Base-by-base conservation (phyloP, 2,888 invertebrate genomes). In the Diarsia dahlii region DNA sequence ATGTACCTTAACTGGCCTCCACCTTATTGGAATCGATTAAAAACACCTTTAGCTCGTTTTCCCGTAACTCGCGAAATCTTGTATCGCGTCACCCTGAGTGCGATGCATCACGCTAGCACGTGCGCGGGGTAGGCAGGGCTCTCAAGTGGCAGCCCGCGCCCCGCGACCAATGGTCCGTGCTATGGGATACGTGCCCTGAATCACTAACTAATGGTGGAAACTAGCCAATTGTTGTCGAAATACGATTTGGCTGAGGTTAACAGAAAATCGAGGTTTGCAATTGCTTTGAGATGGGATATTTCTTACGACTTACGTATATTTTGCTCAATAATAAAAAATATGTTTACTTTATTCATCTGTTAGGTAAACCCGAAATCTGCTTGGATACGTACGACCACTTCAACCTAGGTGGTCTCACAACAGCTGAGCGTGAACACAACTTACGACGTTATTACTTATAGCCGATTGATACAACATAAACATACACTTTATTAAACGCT, bases 141-240 rank as follows among this genome's bases (percentile, higher is more conserved):
- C 86, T 60, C 69, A 79, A 77, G 62, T 72, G 88, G 54, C 72
- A n/a, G 88, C 45, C 50, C 62, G 2, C 52, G 82, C 89, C 86
- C 84, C 88, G 86, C 84, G 83, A 78, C 85, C 92, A 92, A 91
- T 92, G 93, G 90, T 72, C 91, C 92, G 91, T 90, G 89, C 84
- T 86, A 94, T 94, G 89, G 87, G 80, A 81, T 79, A 88, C 93
- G 93, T 91, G 94, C 80, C 20, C 9, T 0, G 93, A 91, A 93
- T 94, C 71, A 78, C 76, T 52, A 84, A 65, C 28, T n/a, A 54
- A 68, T 23, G 70, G 18, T 66, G 62, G 58, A 72, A 68, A 62
- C 50, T 67, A 56, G 82, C 67, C 68, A 67, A 77, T 78, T 64
- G 78, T 78, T 58, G 58, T 2, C 52, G 34, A 79, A 56, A 81